A percentile compares a stretch with the other conserved stretches of the same genome.
These are phyloP conservation scores for Avahi laniger DNA, from an alignment of 2,797 vertebrate species.

Conservation along the genomic window DNA sequence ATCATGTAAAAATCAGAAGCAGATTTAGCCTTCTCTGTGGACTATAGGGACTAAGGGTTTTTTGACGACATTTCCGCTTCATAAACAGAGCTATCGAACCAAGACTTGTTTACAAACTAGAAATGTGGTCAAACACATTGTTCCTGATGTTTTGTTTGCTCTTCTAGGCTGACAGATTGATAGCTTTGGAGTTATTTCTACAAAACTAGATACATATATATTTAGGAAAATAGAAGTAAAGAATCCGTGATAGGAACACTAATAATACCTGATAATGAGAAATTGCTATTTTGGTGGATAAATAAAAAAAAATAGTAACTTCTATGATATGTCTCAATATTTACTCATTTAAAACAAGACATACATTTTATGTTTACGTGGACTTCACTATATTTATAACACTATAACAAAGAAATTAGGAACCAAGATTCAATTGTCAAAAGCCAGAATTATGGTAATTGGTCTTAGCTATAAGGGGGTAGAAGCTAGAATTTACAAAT, in stretches of 20 bases:
- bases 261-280: slow-evolving; percentile 34
- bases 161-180: not conserved
- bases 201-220: not conserved
- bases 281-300: slow-evolving; percentile 48
- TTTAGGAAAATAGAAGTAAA: slow-evolving; percentile 35
- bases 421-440: slow-evolving; percentile 9
- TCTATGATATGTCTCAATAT: slow-evolving; percentile 20
- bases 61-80: slow-evolving; percentile 59
- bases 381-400: slow-evolving; percentile 32
- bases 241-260: not conserved
- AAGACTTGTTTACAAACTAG: slow-evolving; percentile 64
- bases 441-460: not conserved
- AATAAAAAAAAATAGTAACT: slow-evolving; percentile 22
- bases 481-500: not conserved
- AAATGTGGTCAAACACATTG: slow-evolving; percentile 65
- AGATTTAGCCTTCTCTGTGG: slow-evolving; percentile 61
- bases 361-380: not conserved
- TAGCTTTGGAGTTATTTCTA: slow-evolving; percentile 22
- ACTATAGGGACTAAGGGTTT: slow-evolving; percentile 53
- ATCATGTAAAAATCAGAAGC: slow-evolving; percentile 61
- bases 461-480: not conserved
- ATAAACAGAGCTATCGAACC: slow-evolving; percentile 55
- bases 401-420: slow-evolving; percentile 30
- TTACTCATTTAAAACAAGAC: slow-evolving; percentile 45
- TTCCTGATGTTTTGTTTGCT: slow-evolving; percentile 33